A percentile compares a stretch with the other conserved stretches of the same genome.
Evolutionary conservation across 2,113 vertebrate species (phyloP).

Genomic region (Oplegnathus fasciatus): DNA sequence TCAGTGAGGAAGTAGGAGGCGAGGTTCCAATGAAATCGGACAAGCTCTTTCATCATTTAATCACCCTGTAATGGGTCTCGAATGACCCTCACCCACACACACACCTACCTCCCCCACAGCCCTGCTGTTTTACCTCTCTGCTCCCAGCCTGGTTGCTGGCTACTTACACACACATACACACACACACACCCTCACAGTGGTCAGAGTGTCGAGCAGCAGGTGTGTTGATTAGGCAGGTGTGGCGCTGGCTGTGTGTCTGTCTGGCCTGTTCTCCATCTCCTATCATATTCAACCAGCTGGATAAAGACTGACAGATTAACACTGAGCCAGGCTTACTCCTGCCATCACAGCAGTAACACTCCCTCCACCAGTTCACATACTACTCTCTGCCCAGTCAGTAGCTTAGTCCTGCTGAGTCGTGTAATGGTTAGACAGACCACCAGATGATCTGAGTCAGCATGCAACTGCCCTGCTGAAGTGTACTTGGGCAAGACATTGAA

Average conservation of each 20-base stretch:
- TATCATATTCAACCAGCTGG: slow-evolving; percentile 70
- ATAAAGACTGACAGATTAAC: slow-evolving; percentile 77
- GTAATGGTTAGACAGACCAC: slow-evolving; percentile 70
- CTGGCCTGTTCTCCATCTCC: slow-evolving; percentile 47
- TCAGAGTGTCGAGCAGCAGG: slow-evolving; percentile 71
- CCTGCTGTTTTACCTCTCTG: slow-evolving; percentile 52
- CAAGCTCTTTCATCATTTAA: slow-evolving; percentile 82
- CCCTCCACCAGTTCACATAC: slow-evolving; percentile 45
- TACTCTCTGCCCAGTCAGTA: slow-evolving; percentile 65
- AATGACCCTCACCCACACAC: slow-evolving; percentile 69
- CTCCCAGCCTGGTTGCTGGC: slow-evolving; percentile 35
- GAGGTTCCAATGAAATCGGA: slow-evolving; percentile 69
- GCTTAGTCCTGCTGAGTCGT: slow-evolving; percentile 63
- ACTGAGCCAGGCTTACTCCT: slow-evolving; percentile 59
- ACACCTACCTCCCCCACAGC: slow-evolving; percentile 33
- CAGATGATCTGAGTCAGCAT: slow-evolving; percentile 68
- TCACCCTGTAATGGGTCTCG: slow-evolving; percentile 74
- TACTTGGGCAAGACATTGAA: slow-evolving; percentile 25
- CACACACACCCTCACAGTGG: slow-evolving; percentile 43
- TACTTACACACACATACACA: slow-evolving; percentile 8
- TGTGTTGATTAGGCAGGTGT: slow-evolving; percentile 75
- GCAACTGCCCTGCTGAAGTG: slow-evolving; percentile 28
- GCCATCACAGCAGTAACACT: slow-evolving; percentile 57
- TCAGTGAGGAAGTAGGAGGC: slow-evolving; percentile 44
- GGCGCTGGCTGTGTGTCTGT: slow-evolving; percentile 53